A percentile compares a stretch with the other conserved stretches of the same genome.
phyloP scores from a whole-genome alignment of 2,113 vertebrate species.

The Mohoua ochrocephala region DNA sequence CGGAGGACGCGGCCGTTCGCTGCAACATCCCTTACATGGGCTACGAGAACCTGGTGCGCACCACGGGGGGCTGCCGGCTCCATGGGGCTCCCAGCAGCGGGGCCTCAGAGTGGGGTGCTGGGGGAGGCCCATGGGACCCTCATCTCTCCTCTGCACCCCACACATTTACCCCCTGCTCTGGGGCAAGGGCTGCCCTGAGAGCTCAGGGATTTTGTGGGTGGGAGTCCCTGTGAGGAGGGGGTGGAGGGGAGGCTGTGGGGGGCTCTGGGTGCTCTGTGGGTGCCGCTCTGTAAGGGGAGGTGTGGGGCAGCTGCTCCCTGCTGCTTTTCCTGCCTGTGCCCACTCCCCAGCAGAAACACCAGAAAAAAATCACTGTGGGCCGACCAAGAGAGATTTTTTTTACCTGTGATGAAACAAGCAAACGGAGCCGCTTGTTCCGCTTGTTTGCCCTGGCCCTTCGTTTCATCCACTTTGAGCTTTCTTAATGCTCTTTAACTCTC shows the following conservation, averaged over 20 bases:
- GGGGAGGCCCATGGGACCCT: not conserved
- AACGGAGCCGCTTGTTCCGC: accelerated
- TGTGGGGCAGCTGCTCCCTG: not conserved
- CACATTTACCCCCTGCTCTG: not conserved
- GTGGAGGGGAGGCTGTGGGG: too few species aligned
- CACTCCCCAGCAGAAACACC: not conserved
- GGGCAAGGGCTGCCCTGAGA: not conserved
- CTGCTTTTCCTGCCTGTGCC: not conserved
- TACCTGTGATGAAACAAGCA: not conserved
- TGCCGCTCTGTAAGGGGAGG: too few species aligned
- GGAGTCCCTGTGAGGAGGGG: not conserved
- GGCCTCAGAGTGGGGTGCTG: accelerated
- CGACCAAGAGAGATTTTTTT: not conserved
- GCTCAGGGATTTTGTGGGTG: not conserved
- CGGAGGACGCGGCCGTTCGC: slow-evolving; percentile 82
- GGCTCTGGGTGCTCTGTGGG: not conserved
- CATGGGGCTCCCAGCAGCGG: accelerated
- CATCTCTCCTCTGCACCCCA: not conserved
- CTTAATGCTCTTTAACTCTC: not conserved
- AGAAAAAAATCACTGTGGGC: not conserved
- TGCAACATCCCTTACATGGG: slow-evolving; percentile 92
- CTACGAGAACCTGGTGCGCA: slow-evolving; percentile 81
- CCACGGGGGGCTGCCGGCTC: accelerated
- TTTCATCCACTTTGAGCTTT: not conserved
- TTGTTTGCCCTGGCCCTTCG: not conserved